phyloP scores from a whole-genome alignment of 1,140 invertebrate genomes.

The Bombus terrestris region DNA sequence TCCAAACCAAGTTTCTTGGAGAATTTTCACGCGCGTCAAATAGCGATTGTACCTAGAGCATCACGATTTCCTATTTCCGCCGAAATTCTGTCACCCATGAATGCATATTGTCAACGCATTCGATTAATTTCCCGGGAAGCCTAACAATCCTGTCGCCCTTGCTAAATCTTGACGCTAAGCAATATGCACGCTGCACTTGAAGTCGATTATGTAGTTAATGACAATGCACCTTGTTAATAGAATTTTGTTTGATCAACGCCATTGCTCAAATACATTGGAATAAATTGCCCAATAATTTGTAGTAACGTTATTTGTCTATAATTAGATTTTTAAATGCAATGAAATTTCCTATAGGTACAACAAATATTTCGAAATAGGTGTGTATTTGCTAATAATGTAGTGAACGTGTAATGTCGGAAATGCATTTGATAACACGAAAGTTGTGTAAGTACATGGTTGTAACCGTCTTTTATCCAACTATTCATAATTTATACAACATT shows the following conservation, averaged over 20 bases:
- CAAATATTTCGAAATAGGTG: too few species aligned
- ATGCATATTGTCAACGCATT: slow-evolving; percentile 2
- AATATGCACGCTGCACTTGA: not conserved
- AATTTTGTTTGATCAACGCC: not conserved
- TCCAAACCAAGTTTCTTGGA: not conserved
- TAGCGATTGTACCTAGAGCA: not conserved
- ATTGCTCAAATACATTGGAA: too few species aligned
- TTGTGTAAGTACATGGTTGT: too few species aligned
- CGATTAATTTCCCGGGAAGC: slow-evolving; percentile 8
- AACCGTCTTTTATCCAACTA: too few species aligned
- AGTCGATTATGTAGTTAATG: not conserved
- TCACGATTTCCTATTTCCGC: slow-evolving; percentile 12
- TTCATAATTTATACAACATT: too few species aligned
- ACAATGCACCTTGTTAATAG: not conserved
- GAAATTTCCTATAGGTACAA: too few species aligned
- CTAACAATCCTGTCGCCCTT: not conserved
- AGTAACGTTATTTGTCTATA: not conserved
- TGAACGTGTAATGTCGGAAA: too few species aligned
- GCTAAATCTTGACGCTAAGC: not conserved
- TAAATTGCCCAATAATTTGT: too few species aligned
- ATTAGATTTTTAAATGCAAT: too few species aligned
- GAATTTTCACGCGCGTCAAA: slow-evolving; percentile 38
- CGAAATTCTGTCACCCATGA: not conserved
- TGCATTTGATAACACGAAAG: too few species aligned
- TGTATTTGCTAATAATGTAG: too few species aligned